Base-by-base conservation (phyloP, 1,140 invertebrate genomes). In the Drosophila repleta region DNA sequence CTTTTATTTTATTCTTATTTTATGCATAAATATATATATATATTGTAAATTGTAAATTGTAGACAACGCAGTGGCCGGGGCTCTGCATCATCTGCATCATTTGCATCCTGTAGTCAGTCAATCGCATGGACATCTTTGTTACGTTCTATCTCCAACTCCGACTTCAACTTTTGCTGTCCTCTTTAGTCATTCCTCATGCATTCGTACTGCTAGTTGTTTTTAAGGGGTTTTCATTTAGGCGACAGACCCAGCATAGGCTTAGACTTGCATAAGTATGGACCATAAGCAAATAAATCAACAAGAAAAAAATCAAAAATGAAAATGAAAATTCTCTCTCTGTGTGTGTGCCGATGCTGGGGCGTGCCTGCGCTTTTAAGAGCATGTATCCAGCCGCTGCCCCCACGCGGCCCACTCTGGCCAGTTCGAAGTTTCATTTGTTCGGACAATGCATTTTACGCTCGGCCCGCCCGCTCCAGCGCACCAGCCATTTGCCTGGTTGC, bases 241-340 rank as follows among this genome's bases (percentile, higher is more conserved):
- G 62, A 73, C 76, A 76, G 69, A 75, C 39, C 39, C 78, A 69
- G 53, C 72, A 68, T 74, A 62, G 58, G 71, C 78, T 74, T 82
- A 81, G 77, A 74, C 77, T 76, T 71, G 75, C 75, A 75, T 73
- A 87, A 79, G 82, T 87, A 82, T 62, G 41, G 49, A 61, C 62
- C 56, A 68, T 83, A 87, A 83, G 79, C 75, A 87, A 87, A 88
- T 83, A 79, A 83, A 87, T 82, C 68, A 87, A 82, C 76, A 83
- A 35, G 32, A 35, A 39, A 39, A 67, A 76, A 79, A 78, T 60
- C 65, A 79, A 56, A 18, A 56, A 17, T 60, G 53, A 79, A 56
- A 56, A 18, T 63, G 62, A 52, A 81, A 88, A 74, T 77, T 65
- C 45, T 57, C 45, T 76, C 51, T 70, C 57, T 39, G 53, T 69